phyloP scores from a whole-genome alignment of 2,888 invertebrate species.

The Diaprepes abbreviatus region DNA sequence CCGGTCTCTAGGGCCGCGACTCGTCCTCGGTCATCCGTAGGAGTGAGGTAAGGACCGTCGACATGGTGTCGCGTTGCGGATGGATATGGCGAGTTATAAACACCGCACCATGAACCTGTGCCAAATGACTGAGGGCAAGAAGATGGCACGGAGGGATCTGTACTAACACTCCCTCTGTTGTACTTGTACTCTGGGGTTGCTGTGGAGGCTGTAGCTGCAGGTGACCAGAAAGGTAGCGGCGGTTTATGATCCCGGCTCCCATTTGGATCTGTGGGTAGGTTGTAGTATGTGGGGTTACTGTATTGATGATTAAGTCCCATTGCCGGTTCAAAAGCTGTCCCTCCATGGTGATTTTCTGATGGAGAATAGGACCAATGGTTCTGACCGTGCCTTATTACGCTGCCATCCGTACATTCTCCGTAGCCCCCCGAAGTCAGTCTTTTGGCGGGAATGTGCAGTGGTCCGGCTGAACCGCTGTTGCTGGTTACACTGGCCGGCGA shows the following conservation, averaged over 20 bases:
- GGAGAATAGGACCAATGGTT: slow-evolving; percentile 78
- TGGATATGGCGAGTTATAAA: slow-evolving; percentile 72
- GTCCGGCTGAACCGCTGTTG: slow-evolving; percentile 80
- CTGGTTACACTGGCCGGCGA: slow-evolving; percentile 74
- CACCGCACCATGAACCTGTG: slow-evolving; percentile 81
- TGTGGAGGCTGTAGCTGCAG: slow-evolving; percentile 73
- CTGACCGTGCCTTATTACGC: slow-evolving; percentile 84
- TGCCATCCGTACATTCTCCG: slow-evolving; percentile 68
- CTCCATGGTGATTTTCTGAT: slow-evolving; percentile 69
- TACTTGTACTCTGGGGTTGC: slow-evolving; percentile 75
- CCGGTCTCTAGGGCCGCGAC: slow-evolving; percentile 73
- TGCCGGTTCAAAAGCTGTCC: slow-evolving; percentile 71
- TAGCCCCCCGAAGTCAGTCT: slow-evolving; percentile 71
- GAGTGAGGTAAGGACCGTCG: slow-evolving; percentile 75
- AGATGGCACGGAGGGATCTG: slow-evolving; percentile 71
- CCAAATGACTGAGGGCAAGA: slow-evolving; percentile 80
- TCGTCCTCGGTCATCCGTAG: slow-evolving; percentile 79
- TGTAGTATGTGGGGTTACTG: slow-evolving; percentile 84
- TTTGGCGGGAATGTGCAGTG: slow-evolving; percentile 93
- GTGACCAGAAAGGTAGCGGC: slow-evolving; percentile 79
- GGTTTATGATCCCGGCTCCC: slow-evolving; percentile 72
- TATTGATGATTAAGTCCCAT: slow-evolving; percentile 78
- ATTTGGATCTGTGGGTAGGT: slow-evolving; percentile 76
- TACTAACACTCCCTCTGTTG: slow-evolving; percentile 67
- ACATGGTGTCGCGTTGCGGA: slow-evolving; percentile 74